Conservation (phyloP, 2,113 vertebrate species). For the Melanerpes aurifrons region DNA sequence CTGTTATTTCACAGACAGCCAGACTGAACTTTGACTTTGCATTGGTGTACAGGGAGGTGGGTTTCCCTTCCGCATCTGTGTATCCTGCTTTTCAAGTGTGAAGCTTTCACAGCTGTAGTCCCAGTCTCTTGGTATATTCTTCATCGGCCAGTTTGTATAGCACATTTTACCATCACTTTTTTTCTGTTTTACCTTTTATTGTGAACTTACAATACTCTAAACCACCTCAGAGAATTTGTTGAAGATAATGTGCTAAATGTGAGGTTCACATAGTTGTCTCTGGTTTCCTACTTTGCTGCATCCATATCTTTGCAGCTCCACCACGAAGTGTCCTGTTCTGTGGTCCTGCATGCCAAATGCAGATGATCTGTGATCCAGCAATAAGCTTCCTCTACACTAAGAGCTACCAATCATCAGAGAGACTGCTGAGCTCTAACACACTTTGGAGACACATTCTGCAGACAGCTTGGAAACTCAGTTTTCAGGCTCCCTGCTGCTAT, state of each 20-base stretch:
- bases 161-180: neutral
- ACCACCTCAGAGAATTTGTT: neutral
- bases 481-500: neutral
- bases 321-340: neutral
- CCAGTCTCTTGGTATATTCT: neutral
- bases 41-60: neutral
- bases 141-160: neutral
- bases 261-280: neutral
- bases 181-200: neutral
- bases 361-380: neutral
- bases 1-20: neutral
- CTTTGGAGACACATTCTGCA: neutral
- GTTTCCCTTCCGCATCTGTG: neutral
- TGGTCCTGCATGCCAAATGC: neutral
- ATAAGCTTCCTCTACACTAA: neutral
- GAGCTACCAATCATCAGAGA: neutral
- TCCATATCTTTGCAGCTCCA: neutral
- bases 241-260: neutral
- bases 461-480: neutral
- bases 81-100: neutral
- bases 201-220: neutral
- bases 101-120: neutral
- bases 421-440: neutral
- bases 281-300: neutral
- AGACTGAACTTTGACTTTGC: neutral